Percentiles rank a stretch among this genome's conserved stretches.
phyloP scores from a whole-genome alignment of 2,888 invertebrate species.

The Apamea sordens region DNA sequence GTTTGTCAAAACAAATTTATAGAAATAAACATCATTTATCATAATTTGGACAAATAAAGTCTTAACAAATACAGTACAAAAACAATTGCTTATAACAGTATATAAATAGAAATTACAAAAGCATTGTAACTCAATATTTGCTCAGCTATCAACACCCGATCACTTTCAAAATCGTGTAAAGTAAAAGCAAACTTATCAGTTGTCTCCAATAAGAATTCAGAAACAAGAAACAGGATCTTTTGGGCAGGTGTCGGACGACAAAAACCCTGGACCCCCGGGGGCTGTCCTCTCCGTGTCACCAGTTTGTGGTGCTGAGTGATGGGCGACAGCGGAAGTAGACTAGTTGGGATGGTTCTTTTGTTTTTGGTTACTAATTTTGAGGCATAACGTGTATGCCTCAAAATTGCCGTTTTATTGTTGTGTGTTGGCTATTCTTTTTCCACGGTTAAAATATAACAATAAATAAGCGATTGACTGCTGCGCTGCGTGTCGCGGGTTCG shows the following conservation, averaged over 20 bases:
- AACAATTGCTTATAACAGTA: neutral
- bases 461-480: no score
- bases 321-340: constrained; percentile 44
- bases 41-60: neutral
- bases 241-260: constrained; percentile 86
- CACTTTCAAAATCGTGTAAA: constrained; percentile 55
- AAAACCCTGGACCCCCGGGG: constrained; percentile 79
- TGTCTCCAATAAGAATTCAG: constrained; percentile 79
- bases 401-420: no score
- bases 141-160: neutral
- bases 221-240: constrained; percentile 84
- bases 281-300: constrained; percentile 73
- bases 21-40: neutral
- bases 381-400: neutral
- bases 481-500: no score
- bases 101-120: neutral
- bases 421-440: neutral
- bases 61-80: neutral
- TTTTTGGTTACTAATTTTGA: neutral
- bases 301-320: constrained; percentile 67
- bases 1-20: neutral
- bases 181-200: constrained; percentile 72
- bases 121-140: neutral
- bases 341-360: no score
- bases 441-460: neutral